phyloP scores from a whole-genome alignment of 2,113 vertebrate genomes.

The Psilopsiagon aurifrons region DNA sequence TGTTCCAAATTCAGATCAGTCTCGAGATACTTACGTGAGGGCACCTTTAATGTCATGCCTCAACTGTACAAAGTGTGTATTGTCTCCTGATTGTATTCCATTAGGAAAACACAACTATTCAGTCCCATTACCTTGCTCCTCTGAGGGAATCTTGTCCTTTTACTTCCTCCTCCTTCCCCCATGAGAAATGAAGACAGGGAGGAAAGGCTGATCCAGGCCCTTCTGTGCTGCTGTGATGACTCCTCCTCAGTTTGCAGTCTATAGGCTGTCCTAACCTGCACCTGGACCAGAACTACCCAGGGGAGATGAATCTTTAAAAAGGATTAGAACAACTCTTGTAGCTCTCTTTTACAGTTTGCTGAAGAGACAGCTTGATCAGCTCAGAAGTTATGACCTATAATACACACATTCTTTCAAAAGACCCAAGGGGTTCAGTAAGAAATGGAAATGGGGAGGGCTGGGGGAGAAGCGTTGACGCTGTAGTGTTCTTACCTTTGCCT shows the following conservation, averaged over 20 bases:
- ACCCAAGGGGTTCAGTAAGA: neutral
- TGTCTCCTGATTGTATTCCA: neutral
- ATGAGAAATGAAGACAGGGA: neutral
- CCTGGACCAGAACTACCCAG: neutral
- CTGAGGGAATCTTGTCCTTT: neutral
- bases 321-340: neutral
- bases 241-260: neutral
- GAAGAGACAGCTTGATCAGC: neutral
- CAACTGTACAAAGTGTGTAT: neutral
- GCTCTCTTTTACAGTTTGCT: neutral
- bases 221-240: neutral
- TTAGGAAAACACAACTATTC: neutral
- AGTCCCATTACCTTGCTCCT: neutral
- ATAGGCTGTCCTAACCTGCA: neutral
- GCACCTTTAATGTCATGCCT: neutral
- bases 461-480: neutral
- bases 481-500: neutral
- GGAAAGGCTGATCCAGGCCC: neutral
- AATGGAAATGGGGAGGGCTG: neutral
- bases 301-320: neutral
- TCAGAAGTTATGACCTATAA: neutral
- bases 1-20: neutral
- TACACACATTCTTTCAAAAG: neutral
- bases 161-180: accelerated
- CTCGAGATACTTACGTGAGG: neutral